Conservation (phyloP, 92 coral and sea anemone genomes). For the Actinernus sp. region DNA sequence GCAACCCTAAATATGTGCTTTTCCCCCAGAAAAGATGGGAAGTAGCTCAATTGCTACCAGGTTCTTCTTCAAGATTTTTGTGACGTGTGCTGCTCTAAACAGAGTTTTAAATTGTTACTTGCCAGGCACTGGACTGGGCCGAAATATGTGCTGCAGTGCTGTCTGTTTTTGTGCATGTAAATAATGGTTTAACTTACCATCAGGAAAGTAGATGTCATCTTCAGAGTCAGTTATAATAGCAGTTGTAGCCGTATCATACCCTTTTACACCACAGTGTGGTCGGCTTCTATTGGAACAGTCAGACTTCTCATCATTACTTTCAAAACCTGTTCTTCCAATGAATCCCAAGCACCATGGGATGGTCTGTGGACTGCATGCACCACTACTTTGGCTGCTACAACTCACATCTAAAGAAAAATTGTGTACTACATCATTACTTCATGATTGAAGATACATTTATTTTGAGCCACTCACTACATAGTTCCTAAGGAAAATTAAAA, state of each 20-base stretch:
- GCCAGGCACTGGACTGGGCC: too few species aligned
- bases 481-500: neutral
- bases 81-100: too few species aligned
- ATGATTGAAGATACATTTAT: neutral
- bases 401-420: conserved; percentile 54
- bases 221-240: conserved; percentile 90
- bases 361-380: conserved; percentile 54
- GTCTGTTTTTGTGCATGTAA: too few species aligned
- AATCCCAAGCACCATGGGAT: conserved; percentile 48
- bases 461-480: neutral
- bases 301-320: conserved; percentile 71
- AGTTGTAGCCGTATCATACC: conserved; percentile 87
- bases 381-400: conserved; percentile 44
- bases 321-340: conserved; percentile 59
- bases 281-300: conserved; percentile 45
- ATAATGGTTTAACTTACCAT: too few species aligned
- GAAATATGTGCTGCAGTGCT: too few species aligned
- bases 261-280: conserved; percentile 44
- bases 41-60: too few species aligned
- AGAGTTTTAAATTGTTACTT: too few species aligned
- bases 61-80: too few species aligned
- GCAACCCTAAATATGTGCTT: too few species aligned
- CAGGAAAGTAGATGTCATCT: conserved; percentile 85
- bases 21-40: too few species aligned
- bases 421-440: neutral